Conservation (phyloP, 1,140 invertebrate genomes). For the Uloborus diversus region DNA sequence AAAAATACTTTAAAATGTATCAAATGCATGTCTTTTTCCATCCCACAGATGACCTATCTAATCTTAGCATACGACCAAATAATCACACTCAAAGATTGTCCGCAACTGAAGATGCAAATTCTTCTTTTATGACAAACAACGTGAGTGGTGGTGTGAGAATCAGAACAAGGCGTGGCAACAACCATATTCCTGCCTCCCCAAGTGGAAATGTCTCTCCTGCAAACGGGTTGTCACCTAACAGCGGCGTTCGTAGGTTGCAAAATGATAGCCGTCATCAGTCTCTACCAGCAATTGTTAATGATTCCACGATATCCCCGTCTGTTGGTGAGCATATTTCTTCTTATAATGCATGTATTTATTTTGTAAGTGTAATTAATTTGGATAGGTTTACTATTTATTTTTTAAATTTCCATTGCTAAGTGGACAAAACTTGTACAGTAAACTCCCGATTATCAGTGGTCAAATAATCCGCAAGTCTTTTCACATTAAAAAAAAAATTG, state of each 20-base stretch:
- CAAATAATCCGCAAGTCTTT: too few species aligned
- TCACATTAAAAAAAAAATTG: too few species aligned
- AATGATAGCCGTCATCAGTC: conserved; percentile 50
- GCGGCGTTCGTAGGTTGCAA: conserved; percentile 37
- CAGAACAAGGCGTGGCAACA: conserved; percentile 29
- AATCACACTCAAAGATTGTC: conserved; percentile 29
- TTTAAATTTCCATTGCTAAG: too few species aligned
- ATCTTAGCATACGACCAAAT: conserved; percentile 41
- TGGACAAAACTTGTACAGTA: too few species aligned
- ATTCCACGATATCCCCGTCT: conserved; percentile 42
- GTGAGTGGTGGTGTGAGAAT: conserved; percentile 29
- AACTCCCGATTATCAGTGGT: too few species aligned
- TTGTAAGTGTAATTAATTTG: too few species aligned
- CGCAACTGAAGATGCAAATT: conserved; percentile 20
- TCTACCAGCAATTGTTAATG: conserved; percentile 49
- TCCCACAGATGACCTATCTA: conserved; percentile 44
- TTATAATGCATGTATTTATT: too few species aligned
- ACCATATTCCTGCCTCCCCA: conserved; percentile 36
- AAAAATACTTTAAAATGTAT: too few species aligned
- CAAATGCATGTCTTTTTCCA: too few species aligned
- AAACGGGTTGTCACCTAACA: conserved; percentile 45
- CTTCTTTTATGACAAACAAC: conserved; percentile 26
- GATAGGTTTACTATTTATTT: too few species aligned
- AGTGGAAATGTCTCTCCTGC: conserved; percentile 45
- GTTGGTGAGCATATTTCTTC: conserved; percentile 34